Base-by-base conservation (phyloP, 1,140 invertebrate genomes). In the Drosophila orena region DNA sequence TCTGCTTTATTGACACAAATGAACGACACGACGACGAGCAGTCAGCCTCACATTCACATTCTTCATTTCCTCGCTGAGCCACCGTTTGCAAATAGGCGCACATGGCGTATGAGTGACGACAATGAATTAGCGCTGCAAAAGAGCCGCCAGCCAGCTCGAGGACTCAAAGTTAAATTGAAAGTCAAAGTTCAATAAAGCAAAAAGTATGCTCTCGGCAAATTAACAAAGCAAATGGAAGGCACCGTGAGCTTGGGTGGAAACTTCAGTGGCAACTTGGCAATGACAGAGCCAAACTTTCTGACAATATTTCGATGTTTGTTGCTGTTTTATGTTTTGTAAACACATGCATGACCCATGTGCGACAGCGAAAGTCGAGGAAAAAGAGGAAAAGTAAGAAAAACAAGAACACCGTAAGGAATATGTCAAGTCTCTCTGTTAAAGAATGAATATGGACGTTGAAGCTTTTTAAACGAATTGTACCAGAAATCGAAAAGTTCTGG, bases 101-200 rank as follows among this genome's bases (percentile, higher is more conserved):
- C 62, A 60, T 57, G 75, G 78, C 81, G 83, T 81, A 86, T 79
- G 79, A 79, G 83, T 62, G 60, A 81, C 54, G 76, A 62, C 79
- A 79, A 73, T 68, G 80, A 89, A 73, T 88, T 89, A 84, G 84
- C 79, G 52, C 42, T 69, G 69, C 59, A 53, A 37, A 56, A 59
- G 34, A 56, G 54, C 37, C 40, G 40, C 27, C 58, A 54, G 40
- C 27, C 58, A 54, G 70, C 70, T 37, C 69, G 57, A 61, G 71
- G 80, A 69, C 75, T 62, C 52, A 81, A 88, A 88, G 83, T 88
- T 89, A 84, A 89, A 89, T 88, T 83, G 84, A 89, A 88, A 89
- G 84, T 89, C 79, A 88, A 88, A 88, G 83, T 88, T 88, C 75
- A 86, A 86, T 88, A 86, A 76, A 75, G 83, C 79, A 79, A 76